Percentiles rank a stretch among this genome's conserved stretches.
Conservation (phyloP, 2,113 vertebrate genomes). For the Corythornis madagascariensis region DNA sequence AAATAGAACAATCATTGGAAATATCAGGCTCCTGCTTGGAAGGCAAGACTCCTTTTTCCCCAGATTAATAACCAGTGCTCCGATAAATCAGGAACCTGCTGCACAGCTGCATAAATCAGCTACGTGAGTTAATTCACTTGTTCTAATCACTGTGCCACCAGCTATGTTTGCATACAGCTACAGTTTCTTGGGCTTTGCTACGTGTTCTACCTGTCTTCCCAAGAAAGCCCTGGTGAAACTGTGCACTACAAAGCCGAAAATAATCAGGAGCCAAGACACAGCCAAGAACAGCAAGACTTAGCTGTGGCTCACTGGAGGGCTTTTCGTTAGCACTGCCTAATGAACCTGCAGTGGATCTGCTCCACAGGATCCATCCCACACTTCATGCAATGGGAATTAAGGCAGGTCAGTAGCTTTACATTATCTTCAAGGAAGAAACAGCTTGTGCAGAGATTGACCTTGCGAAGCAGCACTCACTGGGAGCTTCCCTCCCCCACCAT, state of each 20-base stretch:
- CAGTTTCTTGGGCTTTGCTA: background rate
- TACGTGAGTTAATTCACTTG: background rate
- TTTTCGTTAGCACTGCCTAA: background rate
- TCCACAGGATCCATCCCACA: background rate
- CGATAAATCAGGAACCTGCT: background rate
- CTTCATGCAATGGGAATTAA: background rate
- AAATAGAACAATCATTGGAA: background rate
- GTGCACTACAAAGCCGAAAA: background rate
- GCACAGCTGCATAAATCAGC: background rate
- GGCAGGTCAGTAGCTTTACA: background rate
- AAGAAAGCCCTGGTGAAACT: background rate
- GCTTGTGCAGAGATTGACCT: background rate
- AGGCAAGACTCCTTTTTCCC: background rate
- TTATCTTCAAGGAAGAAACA: background rate
- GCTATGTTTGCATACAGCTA: background rate
- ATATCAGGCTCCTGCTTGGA: background rate
- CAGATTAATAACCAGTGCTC: background rate
- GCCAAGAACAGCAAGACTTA: background rate
- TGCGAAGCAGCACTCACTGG: background rate
- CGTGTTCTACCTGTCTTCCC: background rate
- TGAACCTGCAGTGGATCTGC: background rate
- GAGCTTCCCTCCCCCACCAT: background rate
- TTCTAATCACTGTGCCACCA: background rate
- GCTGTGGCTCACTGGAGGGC: background rate
- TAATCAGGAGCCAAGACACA: background rate